These are phyloP conservation scores for Gymnosoma rotundatum DNA, from an alignment of 2,888 invertebrate species.

Conservation along the genomic window DNA sequence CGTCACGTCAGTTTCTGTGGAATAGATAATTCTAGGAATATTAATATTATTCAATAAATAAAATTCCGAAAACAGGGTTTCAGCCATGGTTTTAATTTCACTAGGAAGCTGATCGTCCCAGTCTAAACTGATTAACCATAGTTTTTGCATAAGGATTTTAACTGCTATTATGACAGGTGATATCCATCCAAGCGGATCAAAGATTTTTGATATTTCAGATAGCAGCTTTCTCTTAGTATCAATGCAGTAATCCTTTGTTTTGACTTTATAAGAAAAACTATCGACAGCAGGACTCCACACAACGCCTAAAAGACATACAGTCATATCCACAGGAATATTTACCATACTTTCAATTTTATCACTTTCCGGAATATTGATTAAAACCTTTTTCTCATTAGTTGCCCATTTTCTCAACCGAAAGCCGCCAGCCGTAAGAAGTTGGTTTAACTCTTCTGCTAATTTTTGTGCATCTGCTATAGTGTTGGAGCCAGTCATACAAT, in stretches of 20 bases:
- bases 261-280: neutral
- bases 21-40: slow-evolving; percentile 43
- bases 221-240: slow-evolving; percentile 44
- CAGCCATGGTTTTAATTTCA: slow-evolving; percentile 2
- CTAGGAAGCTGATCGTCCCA: slow-evolving; percentile 31
- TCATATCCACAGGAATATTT: neutral
- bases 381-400: slow-evolving; percentile 3
- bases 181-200: slow-evolving; percentile 41
- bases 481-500: slow-evolving; percentile 41
- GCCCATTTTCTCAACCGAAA: slow-evolving; percentile 37
- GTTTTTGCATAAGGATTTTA: slow-evolving; percentile 43
- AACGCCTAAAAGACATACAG: slow-evolving; percentile 5
- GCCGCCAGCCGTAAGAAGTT: slow-evolving; percentile 47
- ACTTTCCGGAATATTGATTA: no score
- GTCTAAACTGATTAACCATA: slow-evolving; percentile 9
- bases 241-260: no score
- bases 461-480: slow-evolving; percentile 5
- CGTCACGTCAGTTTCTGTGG: no score
- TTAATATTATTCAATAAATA: slow-evolving; percentile 27
- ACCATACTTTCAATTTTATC: no score
- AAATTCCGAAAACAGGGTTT: slow-evolving; percentile 29
- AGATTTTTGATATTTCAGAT: slow-evolving; percentile 56
- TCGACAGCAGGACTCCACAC: no score
- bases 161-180: slow-evolving; percentile 32
- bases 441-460: slow-evolving; percentile 26